Base-by-base conservation (phyloP, 1,140 invertebrate species). In the Micrasema minimum region DNA sequence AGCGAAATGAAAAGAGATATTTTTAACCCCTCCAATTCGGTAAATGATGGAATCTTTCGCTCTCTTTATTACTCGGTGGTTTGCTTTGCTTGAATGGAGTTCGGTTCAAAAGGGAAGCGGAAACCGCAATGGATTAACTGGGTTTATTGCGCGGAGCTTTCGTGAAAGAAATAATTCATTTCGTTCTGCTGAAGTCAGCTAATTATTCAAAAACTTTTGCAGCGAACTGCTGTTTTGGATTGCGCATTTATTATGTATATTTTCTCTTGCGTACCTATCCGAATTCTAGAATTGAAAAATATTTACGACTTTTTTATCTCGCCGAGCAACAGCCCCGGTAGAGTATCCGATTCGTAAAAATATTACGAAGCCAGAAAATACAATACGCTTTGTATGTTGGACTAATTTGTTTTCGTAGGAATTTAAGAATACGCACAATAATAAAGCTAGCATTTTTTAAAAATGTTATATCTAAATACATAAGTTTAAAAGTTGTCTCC, bases 151-250 rank as follows among this genome's bases (percentile, higher is more conserved):
- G 35, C 16, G 18, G 38, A 20, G 51, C 37, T 38, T 31, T 59
- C 16, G 55, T 41, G 55, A 35, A 59, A 38, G 55, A 59, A 59
- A 59, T 59, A 59, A 41, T 59, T 59, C 37, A 59, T 59, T 41
- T 41, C 38, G 37, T 18, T 59, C 55, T 59, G 55, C 16, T 38
- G 31, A 35, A 38, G 55, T 38, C 55, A 41, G 55, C 55, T 59
- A 59, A 59, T 59, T 59, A 59, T 59, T 59, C 55, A 59, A 59
- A 59, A 59, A 59, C 18, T 59, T 59, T 59, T 38, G 50, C 50
- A 38, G 55, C 55, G 11, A 59, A 43, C 55, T 59, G 55, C 55
- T 59, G 55, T 41, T 41, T 38, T 38, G 22, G 37, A 59, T 59
- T 41, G 55, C 55, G 55, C 37, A 22, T 31, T 55, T 55, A 16